Conservation (phyloP, 2,113 vertebrate species). For the Leptobrachium ailaonicum region DNA sequence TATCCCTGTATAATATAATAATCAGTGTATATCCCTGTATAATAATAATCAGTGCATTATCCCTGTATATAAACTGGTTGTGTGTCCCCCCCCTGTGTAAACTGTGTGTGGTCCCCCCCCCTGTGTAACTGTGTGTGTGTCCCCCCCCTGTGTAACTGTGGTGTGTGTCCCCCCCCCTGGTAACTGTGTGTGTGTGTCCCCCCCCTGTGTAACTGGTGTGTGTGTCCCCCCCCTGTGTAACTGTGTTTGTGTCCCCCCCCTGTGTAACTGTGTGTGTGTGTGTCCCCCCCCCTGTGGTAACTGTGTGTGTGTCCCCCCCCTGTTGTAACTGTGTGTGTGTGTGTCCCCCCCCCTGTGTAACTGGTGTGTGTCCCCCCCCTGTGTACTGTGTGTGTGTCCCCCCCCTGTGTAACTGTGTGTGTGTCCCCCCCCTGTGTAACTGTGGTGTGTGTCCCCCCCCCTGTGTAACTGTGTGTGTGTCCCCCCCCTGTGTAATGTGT, state of each 20-base stretch:
- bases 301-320: not conserved
- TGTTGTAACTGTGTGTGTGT: not conserved
- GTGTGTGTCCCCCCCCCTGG: too few relatives aligned
- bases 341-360: not conserved
- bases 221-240: not conserved
- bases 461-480: not conserved
- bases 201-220: too few relatives aligned
- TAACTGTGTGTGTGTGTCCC: too few relatives aligned
- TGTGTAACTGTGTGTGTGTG: not conserved
- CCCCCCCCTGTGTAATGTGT: not conserved
- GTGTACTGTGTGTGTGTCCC: not conserved
- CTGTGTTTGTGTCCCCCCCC: not conserved
- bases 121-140: too few relatives aligned
- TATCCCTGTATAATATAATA: too few relatives aligned
- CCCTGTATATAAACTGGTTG: too few relatives aligned
- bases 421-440: not conserved
- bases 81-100: too few relatives aligned
- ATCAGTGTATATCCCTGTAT: too few relatives aligned
- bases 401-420: not conserved
- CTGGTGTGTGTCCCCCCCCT: not conserved
- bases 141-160: too few relatives aligned
- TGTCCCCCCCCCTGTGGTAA: not conserved
- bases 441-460: not conserved
- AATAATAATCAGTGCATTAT: too few relatives aligned
- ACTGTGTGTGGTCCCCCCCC: too few relatives aligned